A percentile compares a stretch with the other conserved stretches of the same genome.
Evolutionary conservation across 2,888 invertebrate genomes (phyloP).

Genomic region (Nomada ruficornis): DNA sequence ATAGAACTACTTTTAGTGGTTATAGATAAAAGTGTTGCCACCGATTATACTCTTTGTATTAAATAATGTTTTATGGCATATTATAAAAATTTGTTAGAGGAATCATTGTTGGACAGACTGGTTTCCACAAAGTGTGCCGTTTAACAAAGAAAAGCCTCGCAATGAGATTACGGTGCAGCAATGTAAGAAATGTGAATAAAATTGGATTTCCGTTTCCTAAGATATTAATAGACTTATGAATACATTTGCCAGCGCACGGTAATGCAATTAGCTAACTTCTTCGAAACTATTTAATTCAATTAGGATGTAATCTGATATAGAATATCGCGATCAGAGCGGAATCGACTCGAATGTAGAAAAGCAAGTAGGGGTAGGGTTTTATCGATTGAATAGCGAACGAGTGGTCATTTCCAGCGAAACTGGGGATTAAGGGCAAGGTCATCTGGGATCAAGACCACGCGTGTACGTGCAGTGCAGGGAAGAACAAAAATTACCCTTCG

Average conservation of each 20-base stretch:
- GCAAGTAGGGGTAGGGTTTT: slow-evolving; percentile 39
- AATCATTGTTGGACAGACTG: not conserved
- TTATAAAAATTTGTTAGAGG: not conserved
- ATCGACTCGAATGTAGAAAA: slow-evolving; percentile 45
- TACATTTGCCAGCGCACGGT: slow-evolving; percentile 21
- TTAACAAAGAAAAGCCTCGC: not conserved
- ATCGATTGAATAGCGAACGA: slow-evolving; percentile 64
- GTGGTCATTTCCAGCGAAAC: slow-evolving; percentile 55
- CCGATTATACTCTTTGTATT: too few species aligned
- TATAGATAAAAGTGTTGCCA: too few species aligned
- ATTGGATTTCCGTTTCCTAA: slow-evolving; percentile 6
- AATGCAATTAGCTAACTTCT: slow-evolving; percentile 50
- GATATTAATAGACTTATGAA: slow-evolving; percentile 45
- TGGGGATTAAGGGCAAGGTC: slow-evolving; percentile 59
- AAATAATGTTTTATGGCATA: too few species aligned
- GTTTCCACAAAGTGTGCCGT: too few species aligned
- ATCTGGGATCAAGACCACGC: slow-evolving; percentile 20
- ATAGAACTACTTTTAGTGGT: too few species aligned
- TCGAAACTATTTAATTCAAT: slow-evolving; percentile 53
- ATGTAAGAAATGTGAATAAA: not conserved
- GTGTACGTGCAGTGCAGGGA: not conserved
- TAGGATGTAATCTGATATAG: slow-evolving; percentile 55
- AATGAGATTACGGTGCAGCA: not conserved
- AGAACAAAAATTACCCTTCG: not conserved
- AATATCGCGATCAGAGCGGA: slow-evolving; percentile 48